Base-by-base conservation (phyloP, 1,140 invertebrate genomes). In the Orussus abietinus region DNA sequence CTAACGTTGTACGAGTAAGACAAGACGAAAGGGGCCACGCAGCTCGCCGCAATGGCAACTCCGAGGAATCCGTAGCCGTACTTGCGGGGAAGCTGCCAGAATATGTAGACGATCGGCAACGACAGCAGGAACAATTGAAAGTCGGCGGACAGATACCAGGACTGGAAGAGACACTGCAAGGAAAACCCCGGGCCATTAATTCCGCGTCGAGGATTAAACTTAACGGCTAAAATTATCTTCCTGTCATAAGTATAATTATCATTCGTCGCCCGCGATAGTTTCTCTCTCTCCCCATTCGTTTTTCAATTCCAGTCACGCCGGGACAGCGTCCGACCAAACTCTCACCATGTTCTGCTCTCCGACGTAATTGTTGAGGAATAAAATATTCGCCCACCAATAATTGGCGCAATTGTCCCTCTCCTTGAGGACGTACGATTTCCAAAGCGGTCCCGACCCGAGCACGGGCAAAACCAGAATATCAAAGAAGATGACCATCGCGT, bases 301-400 rank as follows among this genome's bases (percentile, higher is more conserved):
- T 17, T 33, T 26, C 19, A 38, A n/a, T n/a, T n/a, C n/a, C n/a
- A n/a, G n/a, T n/a, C n/a, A n/a, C n/a, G n/a, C n/a, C n/a, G n/a
- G n/a, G n/a, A n/a, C n/a, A n/a, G n/a, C n/a, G n/a, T n/a, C n/a
- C n/a, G n/a, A n/a, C n/a, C n/a, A n/a, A n/a, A 10, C 18, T 21
- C 48, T 49, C 45, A 69, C 66, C 49, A 64, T 36, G 28, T 51
- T 40, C 10, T 69, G 53, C 1, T 48, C 47, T 5, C 64, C 45
- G 9, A 77, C 51, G n/a, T 80, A 69, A 50, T 80, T 81, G 50
- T 77, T 78, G 12, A 80, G 55, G 45, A 77, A 79, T 0, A 80
- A 53, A 0, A 80, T 18, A 57, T 79, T 78, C 1, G 65, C 60
- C 79, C 79, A 81, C 78, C 79, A 79, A 43, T 74, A 71, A n/a